Evolutionary conservation across 2,113 vertebrate species (phyloP), one percentile per base, ranked within the genome.

Genomic region (Dicrurus megarhynchus): DNA sequence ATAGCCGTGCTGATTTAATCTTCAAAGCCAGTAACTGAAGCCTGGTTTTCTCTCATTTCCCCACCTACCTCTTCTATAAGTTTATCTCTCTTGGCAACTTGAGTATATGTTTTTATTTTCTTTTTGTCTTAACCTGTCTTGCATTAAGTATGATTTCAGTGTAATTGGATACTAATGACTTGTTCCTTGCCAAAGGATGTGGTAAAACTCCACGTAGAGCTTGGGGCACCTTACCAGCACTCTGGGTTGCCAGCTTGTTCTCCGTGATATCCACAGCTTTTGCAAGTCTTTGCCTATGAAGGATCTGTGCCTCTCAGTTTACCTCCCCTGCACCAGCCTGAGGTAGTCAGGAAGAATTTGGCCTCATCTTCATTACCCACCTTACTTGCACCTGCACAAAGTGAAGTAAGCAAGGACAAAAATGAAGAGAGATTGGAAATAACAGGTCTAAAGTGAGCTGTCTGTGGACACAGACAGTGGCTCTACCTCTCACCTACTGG

Each of bases 91-190:
- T 95, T 95, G 95, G 89, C 89, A 95, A 73, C 73, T 44, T 75
- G 44, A 84, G 68, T 22, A 44, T 74, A 67, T 94, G 80, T 95
- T 96, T 97, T 92, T 95, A 91, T 96, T 95, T 92, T 90, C 94
- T 68, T 95, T 97, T 86, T 96, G 96, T 93, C 96, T 96, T 97
- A 96, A 97, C 96, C 94, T 96, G 96, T 92, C 96, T 97, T 44
- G 50, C 64, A 81, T 96, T 93, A 95, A 93, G 52, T 20, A 90
- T 95, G 95, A 96, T 97, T 97, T 95, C 91, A 95, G 68, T 37
- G 84, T 96, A 97, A 97, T 96, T 96, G 93, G 93, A 95, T 89
- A 93, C 89, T 95, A 96, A 97, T 97, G 91, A 93, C 89, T 81
- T 10, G 7, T 47, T 95, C 27, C 60, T 92, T 93, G 91, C 95